Base-by-base conservation (phyloP, 2,797 vertebrate species). In the Poecilia gillii region DNA sequence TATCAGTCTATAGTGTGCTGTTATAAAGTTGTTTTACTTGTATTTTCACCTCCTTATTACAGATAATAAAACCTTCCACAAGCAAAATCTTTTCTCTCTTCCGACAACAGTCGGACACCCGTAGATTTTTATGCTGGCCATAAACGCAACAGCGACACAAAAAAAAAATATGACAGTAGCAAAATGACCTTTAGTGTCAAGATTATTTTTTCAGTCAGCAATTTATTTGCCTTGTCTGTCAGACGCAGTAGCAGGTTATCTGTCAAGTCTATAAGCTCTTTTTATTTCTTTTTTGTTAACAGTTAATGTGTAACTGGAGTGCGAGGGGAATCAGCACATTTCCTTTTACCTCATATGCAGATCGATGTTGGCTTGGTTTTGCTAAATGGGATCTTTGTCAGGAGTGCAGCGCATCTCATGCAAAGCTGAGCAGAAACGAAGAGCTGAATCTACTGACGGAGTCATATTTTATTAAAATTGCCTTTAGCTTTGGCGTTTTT, bases 241-340 rank as follows among this genome's bases (percentile, higher is more conserved):
- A 91, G 87, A 90, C 72, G 91, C 93, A 91, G 92, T 93, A 95
- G 94, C 92, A 82, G 90, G 91, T 96, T 96, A 95, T 95, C 93
- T 92, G 77, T 83, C 83, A 53, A 82, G 92, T 93, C 90, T 91
- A 90, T 88, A 76, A 91, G 90, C 87, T 91, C 80, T 89, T 90
- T 95, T 95, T 93, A 93, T 94, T 94, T 93, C 81, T 83, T 87
- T 88, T 92, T 91, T 84, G 83, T 88, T 68, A 89, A 86, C 79
- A 88, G 95, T 96, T 96, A 96, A 96, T 96, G 92, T 93, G 57
- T 96, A 95, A 96, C 95, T 12, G 8, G 23, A 74, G 81, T 62
- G 78, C 80, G 83, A 78, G 59, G 92, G 92, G 93, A 93, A 93
- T 96, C 95, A 94, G 94, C 94, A 95, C 92, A 95, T 95, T 95